Evolutionary conservation across 1,140 invertebrate genomes (phyloP).

Genomic region (Papilio aristodemus): DNA sequence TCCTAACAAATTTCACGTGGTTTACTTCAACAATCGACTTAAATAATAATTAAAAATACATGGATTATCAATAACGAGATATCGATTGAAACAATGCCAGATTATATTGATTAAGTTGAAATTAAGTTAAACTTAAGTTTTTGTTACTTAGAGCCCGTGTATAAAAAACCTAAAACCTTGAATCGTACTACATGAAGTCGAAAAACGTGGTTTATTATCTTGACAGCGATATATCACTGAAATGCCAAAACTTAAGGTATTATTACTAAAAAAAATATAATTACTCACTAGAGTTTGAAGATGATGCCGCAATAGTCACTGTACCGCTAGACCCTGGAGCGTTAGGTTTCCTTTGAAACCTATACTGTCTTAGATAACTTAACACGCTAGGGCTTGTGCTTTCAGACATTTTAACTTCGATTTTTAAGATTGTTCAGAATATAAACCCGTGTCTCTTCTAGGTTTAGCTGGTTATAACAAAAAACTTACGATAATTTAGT

Average conservation of each 20-base stretch:
- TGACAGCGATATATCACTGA: constrained; percentile 11
- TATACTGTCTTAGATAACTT: constrained; percentile 78
- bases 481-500: constrained; percentile 51
- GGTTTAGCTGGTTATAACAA: constrained; percentile 46
- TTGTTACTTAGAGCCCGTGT: neutral
- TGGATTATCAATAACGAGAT: too few relatives aligned
- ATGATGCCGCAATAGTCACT: constrained; percentile 57
- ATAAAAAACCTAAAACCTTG: constrained; percentile 18
- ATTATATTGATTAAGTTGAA: too few relatives aligned
- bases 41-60: too few relatives aligned
- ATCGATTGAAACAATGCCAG: too few relatives aligned
- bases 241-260: neutral
- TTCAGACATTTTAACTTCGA: constrained; percentile 64
- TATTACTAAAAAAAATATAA: constrained; percentile 13
- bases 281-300: constrained; percentile 33
- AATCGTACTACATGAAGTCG: neutral
- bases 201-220: constrained; percentile 29
- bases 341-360: constrained; percentile 75
- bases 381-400: constrained; percentile 73
- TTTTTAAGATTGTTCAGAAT: constrained; percentile 34
- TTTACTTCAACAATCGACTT: too few relatives aligned
- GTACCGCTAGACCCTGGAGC: constrained; percentile 55
- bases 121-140: neutral
- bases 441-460: constrained; percentile 40
- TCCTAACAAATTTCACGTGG: too few relatives aligned